Evolutionary conservation across 1,140 invertebrate species (phyloP), one percentile per base, ranked within the genome.

Genomic region (Nixonia krombeini): DNA sequence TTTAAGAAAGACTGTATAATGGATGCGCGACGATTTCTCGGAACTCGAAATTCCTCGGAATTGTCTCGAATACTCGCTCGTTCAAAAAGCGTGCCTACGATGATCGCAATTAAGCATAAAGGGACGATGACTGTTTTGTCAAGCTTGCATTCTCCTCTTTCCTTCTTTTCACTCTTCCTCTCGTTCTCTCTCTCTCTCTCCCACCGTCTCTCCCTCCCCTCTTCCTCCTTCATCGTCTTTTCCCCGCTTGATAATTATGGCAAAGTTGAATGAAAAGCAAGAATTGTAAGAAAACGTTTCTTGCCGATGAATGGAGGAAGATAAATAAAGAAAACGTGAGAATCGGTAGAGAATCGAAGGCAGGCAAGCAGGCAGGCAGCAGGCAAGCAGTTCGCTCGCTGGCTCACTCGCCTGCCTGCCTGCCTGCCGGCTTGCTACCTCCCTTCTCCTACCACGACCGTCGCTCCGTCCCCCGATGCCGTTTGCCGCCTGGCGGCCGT

Each of bases 281-380:
- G 44, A 49, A 31, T 33, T 35, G 49, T 35, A 28, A 40, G 49
- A 53, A 53, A 44, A 52, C 44, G 35, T 62, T 45, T 57, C 55
- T 26, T 8, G 16, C 28, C 42, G 35, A 67, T 74, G 72, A 69
- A 72, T 59, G 65, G 42, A 42, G 40, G 13, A 38, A 61, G 55
- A 52, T 49, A 64, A 70, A 61, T 66, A 66, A 51, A 56, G 56
- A 56, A 64, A 67, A 72, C 58, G 72, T 74, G 66, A 67, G 63
- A 72, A 72, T 66, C 63, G 55, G 28, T n/a, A 29, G 40, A 40
- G 40, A 21, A 55, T 21, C 58, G 59, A 62, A 69, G 65, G 50
- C n/a, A n/a, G n/a, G n/a, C n/a, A n/a, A n/a, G n/a, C n/a, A n/a
- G n/a, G n/a, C n/a, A n/a, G n/a, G n/a, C n/a, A n/a, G n/a, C n/a